Evolutionary conservation across 2,888 invertebrate genomes (phyloP).

Genomic region (Cheilosia soror): DNA sequence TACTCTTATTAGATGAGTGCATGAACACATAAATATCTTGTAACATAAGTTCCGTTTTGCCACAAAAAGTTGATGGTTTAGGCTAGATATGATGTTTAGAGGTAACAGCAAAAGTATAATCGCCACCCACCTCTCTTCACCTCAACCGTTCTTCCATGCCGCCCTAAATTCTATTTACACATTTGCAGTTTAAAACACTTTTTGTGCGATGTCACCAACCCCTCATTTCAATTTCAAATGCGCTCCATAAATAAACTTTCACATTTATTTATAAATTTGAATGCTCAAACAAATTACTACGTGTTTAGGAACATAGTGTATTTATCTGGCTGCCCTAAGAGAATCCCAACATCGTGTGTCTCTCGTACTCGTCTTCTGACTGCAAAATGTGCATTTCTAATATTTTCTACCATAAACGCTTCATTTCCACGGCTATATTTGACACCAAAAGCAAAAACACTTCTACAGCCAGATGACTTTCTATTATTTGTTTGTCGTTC

Average conservation of each 20-base stretch:
- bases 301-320: not conserved
- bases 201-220: not conserved
- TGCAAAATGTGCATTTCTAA: conserved; percentile 8
- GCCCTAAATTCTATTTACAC: not conserved
- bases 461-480: conserved; percentile 25
- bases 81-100: not conserved
- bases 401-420: not conserved
- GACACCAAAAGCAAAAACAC: conserved; percentile 18
- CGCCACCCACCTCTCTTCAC: too few species aligned
- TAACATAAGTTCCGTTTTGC: too few species aligned
- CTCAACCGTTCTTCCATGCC: too few species aligned
- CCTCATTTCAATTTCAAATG: conserved; percentile 4
- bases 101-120: not conserved
- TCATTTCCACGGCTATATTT: conserved; percentile 15
- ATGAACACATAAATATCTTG: too few species aligned
- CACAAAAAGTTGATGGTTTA: too few species aligned
- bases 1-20: too few species aligned
- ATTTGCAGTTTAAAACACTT: not conserved
- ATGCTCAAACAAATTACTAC: conserved; percentile 40
- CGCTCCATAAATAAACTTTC: conserved; percentile 25
- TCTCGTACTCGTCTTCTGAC: not conserved
- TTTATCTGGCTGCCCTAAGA: not conserved
- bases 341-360: not conserved
- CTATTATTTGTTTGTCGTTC: conserved; percentile 4
- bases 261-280: conserved; percentile 38